Percentiles rank a stretch among this genome's conserved stretches.
Conservation (phyloP, 2,113 vertebrate species). For the Phocoena phocoena region DNA sequence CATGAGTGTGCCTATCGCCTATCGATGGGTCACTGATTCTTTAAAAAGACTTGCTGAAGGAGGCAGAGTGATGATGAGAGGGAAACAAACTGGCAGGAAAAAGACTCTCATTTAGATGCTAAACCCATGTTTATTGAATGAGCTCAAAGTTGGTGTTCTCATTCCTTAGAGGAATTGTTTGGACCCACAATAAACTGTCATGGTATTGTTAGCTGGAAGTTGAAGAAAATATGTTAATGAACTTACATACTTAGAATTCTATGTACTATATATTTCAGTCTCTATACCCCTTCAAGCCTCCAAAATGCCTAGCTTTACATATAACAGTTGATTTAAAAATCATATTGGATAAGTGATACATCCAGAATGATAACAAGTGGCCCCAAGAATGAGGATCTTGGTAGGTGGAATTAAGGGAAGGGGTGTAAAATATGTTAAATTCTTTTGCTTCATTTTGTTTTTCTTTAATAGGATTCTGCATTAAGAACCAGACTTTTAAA, state of each 20-base stretch:
- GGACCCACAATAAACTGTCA: neutral
- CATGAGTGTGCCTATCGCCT: neutral
- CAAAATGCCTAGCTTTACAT: neutral
- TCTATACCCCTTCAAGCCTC: neutral
- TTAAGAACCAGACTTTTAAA: neutral
- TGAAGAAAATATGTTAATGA: neutral
- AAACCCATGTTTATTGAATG: neutral
- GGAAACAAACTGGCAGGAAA: neutral
- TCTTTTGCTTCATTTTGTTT: neutral
- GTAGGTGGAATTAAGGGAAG: neutral
- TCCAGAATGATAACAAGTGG: neutral
- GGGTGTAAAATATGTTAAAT: neutral
- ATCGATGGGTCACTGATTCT: constrained; percentile 76
- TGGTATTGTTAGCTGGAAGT: neutral
- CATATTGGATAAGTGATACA: neutral
- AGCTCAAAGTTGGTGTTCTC: constrained; percentile 2
- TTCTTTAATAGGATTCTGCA: neutral
- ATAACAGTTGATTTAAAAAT: neutral
- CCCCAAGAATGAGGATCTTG: neutral
- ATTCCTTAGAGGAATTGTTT: neutral
- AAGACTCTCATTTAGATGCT: neutral
- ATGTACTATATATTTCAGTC: neutral
- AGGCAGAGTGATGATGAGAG: constrained; percentile 2
- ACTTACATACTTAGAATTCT: neutral
- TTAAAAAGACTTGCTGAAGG: constrained; percentile 47